Base-by-base conservation (phyloP, 1,140 invertebrate species). In the Plectus sambesii region DNA sequence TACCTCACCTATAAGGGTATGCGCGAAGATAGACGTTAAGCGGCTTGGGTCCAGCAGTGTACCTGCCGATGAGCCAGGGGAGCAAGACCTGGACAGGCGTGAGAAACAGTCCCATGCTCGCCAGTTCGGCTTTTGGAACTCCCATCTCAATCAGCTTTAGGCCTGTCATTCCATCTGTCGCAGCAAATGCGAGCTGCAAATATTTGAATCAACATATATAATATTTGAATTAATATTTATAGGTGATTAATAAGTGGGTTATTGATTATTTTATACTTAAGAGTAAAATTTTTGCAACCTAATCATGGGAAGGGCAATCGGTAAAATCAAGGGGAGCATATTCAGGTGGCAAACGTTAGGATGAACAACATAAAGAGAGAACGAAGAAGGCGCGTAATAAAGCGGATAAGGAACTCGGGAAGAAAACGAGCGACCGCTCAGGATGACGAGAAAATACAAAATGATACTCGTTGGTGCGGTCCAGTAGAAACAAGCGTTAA, bases 131-230 rank as follows among this genome's bases (percentile, higher is more conserved):
- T 67, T 92, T 93, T 0, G 88, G 87, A 36, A 99, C 83, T 23
- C 94, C 93, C 40, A 81, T 80, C 72, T 97, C 92, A 5, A 94
- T 82, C 19, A 97, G 72, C 74, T 98, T 98, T 41, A 99, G 76
- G 25, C 83, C 82, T 17, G 90, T 90, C 0, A 96, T 85, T 24
- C 84, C 80, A 76, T 99, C 94, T 54, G 84, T 82, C n/a, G 90
- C 86, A 43, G 87, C 82, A 75, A 97, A 98, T 15, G 87, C 88
- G 57, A 94, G 80, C 86, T 90, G 63, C 59, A 75, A 74, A 37
- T 40, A n/a, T 5, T 15, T 40, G 15, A 19, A 30, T 0, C 6
- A 30, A 49, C 30, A 24, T 4, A 4, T 12, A n/a, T 48, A 22
- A 17, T 47, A 45, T 20, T 12, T 15, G 20, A 44, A 20, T 6